Evolutionary conservation across 2,113 vertebrate species (phyloP), one percentile per base, ranked within the genome.

Genomic region (Phrynosoma platyrhinos): DNA sequence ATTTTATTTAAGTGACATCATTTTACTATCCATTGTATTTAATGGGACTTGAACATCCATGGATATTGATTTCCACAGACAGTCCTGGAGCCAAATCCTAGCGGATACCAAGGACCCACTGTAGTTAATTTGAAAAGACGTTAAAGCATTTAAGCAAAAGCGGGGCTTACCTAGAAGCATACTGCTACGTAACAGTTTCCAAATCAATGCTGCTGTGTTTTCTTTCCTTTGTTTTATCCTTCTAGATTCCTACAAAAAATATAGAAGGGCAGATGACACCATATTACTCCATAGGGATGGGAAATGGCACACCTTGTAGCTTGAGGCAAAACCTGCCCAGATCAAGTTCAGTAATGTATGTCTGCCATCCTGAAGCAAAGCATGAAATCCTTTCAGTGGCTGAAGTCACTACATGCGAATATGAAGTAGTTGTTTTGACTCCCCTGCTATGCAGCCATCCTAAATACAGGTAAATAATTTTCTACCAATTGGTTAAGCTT

Each of bases 251-350:
- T 76, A 96, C 97, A 42, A 99, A 99, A 94, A 99, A 99, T 82
- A 98, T 99, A 1, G 99, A 99, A 94, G 99, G 99, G 90, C 99
- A 99, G 95, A 98, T 99, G 97, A 99, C 98, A 0, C 98, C 99
- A 0, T 99, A 98, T 96, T 98, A 97, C 86, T 96, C 98, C 0
- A 75, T 99, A 89, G 97, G 97, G 87, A 98, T 99, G 98, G 98
- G 98, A 69, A 98, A 99, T 0, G 99, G 99, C 87, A 99, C 98
- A 0, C 98, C 98, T 2, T 99, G 99, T 88, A 97, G 96, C 91
- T 95, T 99, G 95, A 98, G 98, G 92, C 97, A 98, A 91, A 97
- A 98, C 95, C 77, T 95, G 58, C 98, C 98, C 82, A 97, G 99
- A 83, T 96, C 97, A 79, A 97, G 98, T 36, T 97, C 97, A 1